Percentiles rank a stretch among this genome's conserved stretches.
phyloP scores from a whole-genome alignment of 2,113 vertebrate genomes.

The Leptobrachium ailaonicum region DNA sequence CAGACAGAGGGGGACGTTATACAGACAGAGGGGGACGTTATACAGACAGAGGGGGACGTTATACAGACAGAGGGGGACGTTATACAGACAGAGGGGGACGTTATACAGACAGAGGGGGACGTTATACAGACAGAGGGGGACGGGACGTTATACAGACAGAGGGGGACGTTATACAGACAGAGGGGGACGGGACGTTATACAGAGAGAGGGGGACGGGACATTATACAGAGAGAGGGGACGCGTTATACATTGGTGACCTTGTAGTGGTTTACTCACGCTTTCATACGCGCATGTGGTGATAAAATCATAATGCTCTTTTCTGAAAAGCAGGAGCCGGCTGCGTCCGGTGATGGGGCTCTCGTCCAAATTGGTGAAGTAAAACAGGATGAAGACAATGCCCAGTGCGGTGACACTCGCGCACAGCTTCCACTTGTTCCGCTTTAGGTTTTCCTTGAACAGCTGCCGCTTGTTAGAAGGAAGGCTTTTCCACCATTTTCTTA shows the following conservation, averaged over 20 bases:
- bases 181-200: no score
- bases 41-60: no score
- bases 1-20: no score
- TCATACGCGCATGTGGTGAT: constrained; percentile 80
- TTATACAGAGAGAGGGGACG: no score
- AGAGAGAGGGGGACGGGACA: no score
- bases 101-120: no score
- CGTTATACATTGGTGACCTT: not conserved
- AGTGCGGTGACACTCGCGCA: constrained; percentile 64
- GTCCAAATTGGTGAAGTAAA: constrained; percentile 88
- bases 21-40: no score
- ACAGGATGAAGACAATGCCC: constrained; percentile 70
- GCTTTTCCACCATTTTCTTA: constrained; percentile 91
- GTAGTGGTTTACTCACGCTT: constrained; percentile 68
- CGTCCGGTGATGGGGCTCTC: constrained; percentile 89
- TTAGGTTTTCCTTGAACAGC: constrained; percentile 74
- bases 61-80: no score
- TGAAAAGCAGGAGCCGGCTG: constrained; percentile 81
- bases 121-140: no score
- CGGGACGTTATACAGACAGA: no score
- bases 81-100: no score
- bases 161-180: no score
- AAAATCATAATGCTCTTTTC: constrained; percentile 79
- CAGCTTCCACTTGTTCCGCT: constrained; percentile 81
- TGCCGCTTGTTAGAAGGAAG: constrained; percentile 83